These are phyloP conservation scores for Allophyes oxyacanthae DNA, from an alignment of 2,888 invertebrate species.

Conservation along the genomic window DNA sequence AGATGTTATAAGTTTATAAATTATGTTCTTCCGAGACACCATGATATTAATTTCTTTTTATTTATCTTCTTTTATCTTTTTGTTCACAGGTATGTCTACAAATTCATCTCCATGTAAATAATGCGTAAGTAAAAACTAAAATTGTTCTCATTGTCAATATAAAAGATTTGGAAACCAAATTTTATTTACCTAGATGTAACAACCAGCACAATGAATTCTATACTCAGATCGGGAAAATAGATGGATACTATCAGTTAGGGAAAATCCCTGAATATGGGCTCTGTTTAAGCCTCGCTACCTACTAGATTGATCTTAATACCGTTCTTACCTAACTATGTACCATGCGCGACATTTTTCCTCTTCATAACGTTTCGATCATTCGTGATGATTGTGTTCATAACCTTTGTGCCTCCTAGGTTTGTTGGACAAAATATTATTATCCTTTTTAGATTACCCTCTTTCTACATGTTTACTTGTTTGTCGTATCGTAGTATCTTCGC, in stretches of 20 bases:
- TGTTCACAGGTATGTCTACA: conserved; percentile 55
- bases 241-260: too few species aligned
- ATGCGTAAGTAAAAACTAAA: conserved; percentile 38
- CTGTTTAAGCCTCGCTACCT: too few species aligned
- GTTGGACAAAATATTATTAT: conserved; percentile 7
- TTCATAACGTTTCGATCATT: too few species aligned
- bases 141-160: not conserved
- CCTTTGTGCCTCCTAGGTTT: not conserved
- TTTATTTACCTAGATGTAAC: not conserved
- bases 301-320: too few species aligned
- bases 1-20: not conserved
- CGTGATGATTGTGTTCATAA: too few species aligned
- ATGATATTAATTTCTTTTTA: too few species aligned
- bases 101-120: conserved; percentile 35
- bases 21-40: too few species aligned
- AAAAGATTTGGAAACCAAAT: not conserved
- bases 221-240: too few species aligned
- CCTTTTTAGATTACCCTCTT: conserved; percentile 9
- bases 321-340: too few species aligned
- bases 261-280: too few species aligned
- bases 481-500: conserved; percentile 50
- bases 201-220: conserved; percentile 2
- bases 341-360: too few species aligned
- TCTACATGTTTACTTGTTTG: conserved; percentile 46
- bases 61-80: conserved; percentile 16